phyloP scores from a whole-genome alignment of 2,797 vertebrate genomes.

The Labeo calbasu region DNA sequence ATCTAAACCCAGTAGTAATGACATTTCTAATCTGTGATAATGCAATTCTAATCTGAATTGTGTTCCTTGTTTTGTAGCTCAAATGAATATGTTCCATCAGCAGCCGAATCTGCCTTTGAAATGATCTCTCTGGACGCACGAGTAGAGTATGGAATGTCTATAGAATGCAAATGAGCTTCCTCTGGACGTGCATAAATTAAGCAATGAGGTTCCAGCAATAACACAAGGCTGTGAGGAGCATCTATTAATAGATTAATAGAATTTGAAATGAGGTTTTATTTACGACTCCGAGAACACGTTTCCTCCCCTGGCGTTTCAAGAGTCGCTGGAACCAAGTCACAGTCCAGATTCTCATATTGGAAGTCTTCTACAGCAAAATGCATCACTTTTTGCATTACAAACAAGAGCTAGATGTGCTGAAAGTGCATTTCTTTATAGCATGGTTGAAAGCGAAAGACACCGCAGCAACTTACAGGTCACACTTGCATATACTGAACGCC shows the following conservation, averaged over 20 bases:
- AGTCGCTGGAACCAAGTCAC: constrained; percentile 1
- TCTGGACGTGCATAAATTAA: constrained; percentile 82
- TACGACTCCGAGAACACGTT: constrained; percentile 69
- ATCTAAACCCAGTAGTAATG: constrained; percentile 51
- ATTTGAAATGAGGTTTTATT: constrained; percentile 80
- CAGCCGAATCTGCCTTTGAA: constrained; percentile 76
- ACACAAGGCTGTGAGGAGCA: constrained; percentile 77
- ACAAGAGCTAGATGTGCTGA: constrained; percentile 10
- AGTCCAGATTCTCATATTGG: constrained; percentile 32
- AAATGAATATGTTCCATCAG: constrained; percentile 75
- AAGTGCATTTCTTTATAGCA: constrained; percentile 17
- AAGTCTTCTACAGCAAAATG: constrained; percentile 10
- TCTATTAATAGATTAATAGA: constrained; percentile 74
- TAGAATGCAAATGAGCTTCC: constrained; percentile 82
- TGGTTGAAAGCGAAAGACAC: constrained; percentile 1
- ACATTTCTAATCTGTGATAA: constrained; percentile 48
- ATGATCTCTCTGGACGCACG: constrained; percentile 77
- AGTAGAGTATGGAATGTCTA: constrained; percentile 70
- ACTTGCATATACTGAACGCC: constrained; percentile 1
- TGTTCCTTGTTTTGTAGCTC: constrained; percentile 65
- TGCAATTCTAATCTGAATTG: constrained; percentile 49
- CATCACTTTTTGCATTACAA: neutral
- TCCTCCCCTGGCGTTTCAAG: constrained; percentile 65
- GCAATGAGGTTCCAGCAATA: constrained; percentile 80
- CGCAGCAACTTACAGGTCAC: neutral